Evolutionary conservation across 1,140 invertebrate genomes (phyloP), one percentile per base, ranked within the genome.

Genomic region (Pseudomyrmex dendroicus): DNA sequence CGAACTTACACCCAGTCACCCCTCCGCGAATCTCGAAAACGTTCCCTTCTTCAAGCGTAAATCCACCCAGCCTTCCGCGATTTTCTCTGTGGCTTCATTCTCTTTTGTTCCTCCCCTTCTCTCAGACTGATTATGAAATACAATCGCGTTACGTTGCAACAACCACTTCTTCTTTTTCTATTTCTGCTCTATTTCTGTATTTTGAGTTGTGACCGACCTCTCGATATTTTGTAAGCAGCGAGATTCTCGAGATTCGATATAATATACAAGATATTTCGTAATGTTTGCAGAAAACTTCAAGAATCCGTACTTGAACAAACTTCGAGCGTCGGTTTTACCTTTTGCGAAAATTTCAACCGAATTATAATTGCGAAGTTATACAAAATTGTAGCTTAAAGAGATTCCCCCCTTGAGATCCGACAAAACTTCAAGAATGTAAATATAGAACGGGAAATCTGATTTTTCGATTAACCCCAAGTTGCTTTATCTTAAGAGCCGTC

Each of bases 11-110:
- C 25, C 3, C 25, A 25, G 25, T 25, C 25, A 50, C 48, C 62
- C 64, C 59, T 25, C 68, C 46, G 44, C 63, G 61, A 87, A 67
- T 82, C 86, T 85, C 73, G 77, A 88, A 83, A 88, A 67, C 57
- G 78, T 70, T 57, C 70, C 83, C 73, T 87, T 70, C 73, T 64
- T 74, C 64, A 56, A 74, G 74, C 82, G 68, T 89, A 89, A 87
- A 89, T 89, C 87, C 83, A 61, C 57, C 84, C 74, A 73, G 80
- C 67, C 64, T 46, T 62, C 80, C 83, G 76, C 68, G 63, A 76
- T 85, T 35, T 35, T 89, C 73, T 82, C 70, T 66, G 70, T 15
- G 66, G 64, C 46, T 64, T 67, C 62, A 44, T 44, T 50, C 35
- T 66, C 13, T 13, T 73, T 76, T 74, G 64, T 67, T 52, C 76